Evolutionary conservation across 1,140 invertebrate species (phyloP), one percentile per base, ranked within the genome.

Genomic region (Frieseomelitta varia): DNA sequence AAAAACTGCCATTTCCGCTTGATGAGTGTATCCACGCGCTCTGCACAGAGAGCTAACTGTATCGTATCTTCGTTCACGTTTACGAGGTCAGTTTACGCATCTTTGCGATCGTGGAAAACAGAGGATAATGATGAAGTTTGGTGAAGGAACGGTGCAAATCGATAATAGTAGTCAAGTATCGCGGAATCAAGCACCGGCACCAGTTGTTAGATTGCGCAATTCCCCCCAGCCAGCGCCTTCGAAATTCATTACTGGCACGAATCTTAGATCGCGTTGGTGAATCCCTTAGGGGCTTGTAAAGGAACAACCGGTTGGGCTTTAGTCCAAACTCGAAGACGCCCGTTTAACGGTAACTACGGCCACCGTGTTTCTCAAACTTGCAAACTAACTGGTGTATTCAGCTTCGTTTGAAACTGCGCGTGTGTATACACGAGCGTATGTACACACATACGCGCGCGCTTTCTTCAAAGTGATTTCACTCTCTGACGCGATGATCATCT

Each of bases 201-300:
- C 11, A 55, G 51, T 56, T 34, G 53, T 8, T 8, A 17, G 51
- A 12, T 55, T 73, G 21, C 8, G 53, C 56, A 56, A 58, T 56
- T n/a, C 53, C 21, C 21, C 53, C 4, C 14, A n/a, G 73, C 53
- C n/a, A 75, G 12, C 14, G 47, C 8, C 73, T 75, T 24, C 21
- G 21, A 75, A 56, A 75, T 75, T 75, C 73, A 75, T 75, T 75
- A 56, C 21, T 10, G 27, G 2, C 30, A 34, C 30, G 73, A 24
- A 75, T 56, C 73, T 75, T 56, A 24, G 12, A 24, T n/a, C 72
- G 39, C 39, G 51, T 55, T 34, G 4, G 15, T 27, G 19, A 55
- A 56, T 74, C 51, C 27, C 27, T 47, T 30, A 3, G 51, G 56
- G 72, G 72, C 27, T 55, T 27, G 51, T 55, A 56, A 55, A 73